Base-by-base conservation (phyloP, 2,888 invertebrate genomes). In the Drosophila infuscata region DNA sequence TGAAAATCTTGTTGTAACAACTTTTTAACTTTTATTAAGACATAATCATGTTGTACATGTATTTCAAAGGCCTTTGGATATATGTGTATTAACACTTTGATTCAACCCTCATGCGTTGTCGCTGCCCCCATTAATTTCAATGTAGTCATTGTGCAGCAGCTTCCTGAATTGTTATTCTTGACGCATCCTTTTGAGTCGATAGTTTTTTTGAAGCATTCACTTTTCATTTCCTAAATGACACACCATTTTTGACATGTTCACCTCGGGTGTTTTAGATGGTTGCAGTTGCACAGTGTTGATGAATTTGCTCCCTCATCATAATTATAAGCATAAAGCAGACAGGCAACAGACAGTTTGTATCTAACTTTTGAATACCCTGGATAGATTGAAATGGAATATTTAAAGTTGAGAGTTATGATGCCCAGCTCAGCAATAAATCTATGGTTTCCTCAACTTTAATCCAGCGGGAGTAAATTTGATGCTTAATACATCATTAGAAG, bases 161-260 rank as follows among this genome's bases (percentile, higher is more conserved):
- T 69, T 76, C 69, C 73, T 67, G 65, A 63, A 64, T 69, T 74
- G 54, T 76, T 62, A 69, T 79, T 59, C 71, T 65, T 41, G 59
- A 30, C 61, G 32, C 64, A 70, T 78, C 56, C 70, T 62, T 74
- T 74, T 69, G 51, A 64, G 60, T 62, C 54, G 61, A 70, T 70
- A 61, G 53, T 49, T 25, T 49, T 25, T 25, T 46, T 46, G 53
- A 72, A 66, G 69, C 64, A 63, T 85, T 70, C 73, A 75, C 58
- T 60, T 70, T 61, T 71, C 60, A 57, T 56, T 68, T 60, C 84
- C 88, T 82, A 76, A 79, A 76, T 88, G 87, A 86, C 87, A 87
- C 43, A 79, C 68, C 65, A 84, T 68, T 74, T 76, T 60, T 68
- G 63, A 60, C 72, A 52, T 69, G 62, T 62, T 57, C 60, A 70